Evolutionary conservation across 2,113 vertebrate genomes (phyloP), one percentile per base, ranked within the genome.

Genomic region (Heliornis fulica): DNA sequence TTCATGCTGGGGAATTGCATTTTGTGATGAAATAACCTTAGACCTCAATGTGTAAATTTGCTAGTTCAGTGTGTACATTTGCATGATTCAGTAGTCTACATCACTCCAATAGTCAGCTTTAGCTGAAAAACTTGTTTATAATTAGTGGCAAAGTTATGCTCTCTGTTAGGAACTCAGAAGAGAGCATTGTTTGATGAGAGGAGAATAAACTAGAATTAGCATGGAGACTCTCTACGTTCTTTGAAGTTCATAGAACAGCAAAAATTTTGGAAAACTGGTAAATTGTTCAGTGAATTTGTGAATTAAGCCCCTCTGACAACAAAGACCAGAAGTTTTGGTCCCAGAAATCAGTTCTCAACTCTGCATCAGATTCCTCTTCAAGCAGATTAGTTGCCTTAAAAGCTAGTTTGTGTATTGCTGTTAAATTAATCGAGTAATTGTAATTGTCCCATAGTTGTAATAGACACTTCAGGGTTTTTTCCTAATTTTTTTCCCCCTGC

Each of bases 111-210:
- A 70, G 40, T 79, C 26, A 64, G 15, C 12, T 53, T 90, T 64
- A 64, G 23, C 36, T 80, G 50, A 31, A 86, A 83, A 90, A 76
- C 22, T 53, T 72, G 41, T 51, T 89, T 78, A 4, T 40, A 75
- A 28, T 69, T 75, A 48, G 14, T 68, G 26, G 21, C 38, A n/a
- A 57, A 59, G 9, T 50, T 87, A 32, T 45, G 50, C 4, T 71
- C 2, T 84, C 32, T 84, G 18, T 38, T 93, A 31, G 54, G 19
- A 78, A 54, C 20, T 56, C 51, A 63, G 46, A 70, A 29, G 66
- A 78, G 71, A 77, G 14, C 14, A 46, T 81, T 83, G 32, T 51
- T 89, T 96, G 11, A 28, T 84, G 23, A 54, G 34, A 89, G n/a
- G 7, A 81, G 34, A 70, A 70, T 46, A 34, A 87, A 20, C 4